Evolutionary conservation across 2,797 vertebrate genomes (phyloP), one percentile per base, ranked within the genome.

Genomic region (Galago senegalensis): DNA sequence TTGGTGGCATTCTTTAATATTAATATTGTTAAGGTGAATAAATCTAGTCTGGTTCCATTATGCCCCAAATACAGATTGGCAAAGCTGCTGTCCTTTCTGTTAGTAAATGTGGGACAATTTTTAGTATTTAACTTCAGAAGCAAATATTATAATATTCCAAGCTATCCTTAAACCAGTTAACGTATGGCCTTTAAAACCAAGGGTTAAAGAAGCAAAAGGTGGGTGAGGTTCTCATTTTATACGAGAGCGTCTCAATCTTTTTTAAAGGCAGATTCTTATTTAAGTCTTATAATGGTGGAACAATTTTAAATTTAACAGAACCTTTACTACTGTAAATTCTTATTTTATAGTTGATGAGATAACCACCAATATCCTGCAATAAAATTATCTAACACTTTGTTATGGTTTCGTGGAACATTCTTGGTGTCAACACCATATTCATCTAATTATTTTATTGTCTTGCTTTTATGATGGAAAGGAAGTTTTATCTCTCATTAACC

Each of bases 71-170:
- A 61, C 0, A 2, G 56, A 2, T 9, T 91, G 27, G 20, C 31
- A 82, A 92, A 82, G 4, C 13, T n/a, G 70, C 9, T 70, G 43
- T 43, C 23, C 46, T 80, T 63, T 37, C 16, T 14, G 5, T 46
- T 31, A 73, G 5, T 27, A 40, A 60, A 31, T 1, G 1, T 12
- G 40, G 49, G 73, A 93, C 3, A 69, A 70, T 40, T 63, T 40
- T 63, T 34, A n/a, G 37, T 5, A 18, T 89, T 96, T 75, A 61
- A 70, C 80, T 83, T 89, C 49, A 76, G 80, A 67, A 69, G 87
- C 17, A 61, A 91, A 81, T 7, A 90, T 20, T 69, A 14, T 31
- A 77, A 49, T 76, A 43, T 60, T 17, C 34, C 87, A 87, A 46
- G 17, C 40, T 23, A 85, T 23, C 40, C 72, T 70, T 23, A 53